phyloP scores from a whole-genome alignment of 2,888 invertebrate species.

The Epistrophe grossulariae region DNA sequence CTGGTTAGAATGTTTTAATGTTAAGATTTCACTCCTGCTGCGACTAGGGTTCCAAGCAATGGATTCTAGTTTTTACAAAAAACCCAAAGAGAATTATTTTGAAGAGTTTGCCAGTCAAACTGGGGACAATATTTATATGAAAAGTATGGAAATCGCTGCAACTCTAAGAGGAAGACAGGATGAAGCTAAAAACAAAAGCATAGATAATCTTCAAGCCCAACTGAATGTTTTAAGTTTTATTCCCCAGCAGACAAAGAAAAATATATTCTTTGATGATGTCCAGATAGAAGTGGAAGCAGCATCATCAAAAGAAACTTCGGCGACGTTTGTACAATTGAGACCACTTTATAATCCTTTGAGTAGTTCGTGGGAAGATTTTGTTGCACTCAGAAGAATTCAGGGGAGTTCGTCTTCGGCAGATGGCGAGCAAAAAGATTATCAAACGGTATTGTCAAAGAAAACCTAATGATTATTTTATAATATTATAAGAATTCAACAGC shows the following conservation, averaged over 20 bases:
- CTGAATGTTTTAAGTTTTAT: constrained; percentile 34
- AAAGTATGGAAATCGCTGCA: constrained; percentile 78
- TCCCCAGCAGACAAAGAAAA: constrained; percentile 36
- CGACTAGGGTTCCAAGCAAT: constrained; percentile 92
- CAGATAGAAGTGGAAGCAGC: constrained; percentile 33
- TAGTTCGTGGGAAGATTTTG: too few relatives aligned
- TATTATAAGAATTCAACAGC: too few relatives aligned
- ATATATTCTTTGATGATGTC: constrained; percentile 63
- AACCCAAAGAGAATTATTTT: constrained; percentile 84
- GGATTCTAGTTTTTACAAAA: constrained; percentile 89
- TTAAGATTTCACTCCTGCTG: too few relatives aligned
- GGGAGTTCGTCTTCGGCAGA: background rate
- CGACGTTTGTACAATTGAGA: too few relatives aligned
- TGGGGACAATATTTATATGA: constrained; percentile 85
- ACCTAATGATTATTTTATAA: constrained; percentile 24
- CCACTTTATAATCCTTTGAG: too few relatives aligned
- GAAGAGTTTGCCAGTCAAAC: constrained; percentile 82
- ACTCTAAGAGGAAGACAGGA: constrained; percentile 52
- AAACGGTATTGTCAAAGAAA: constrained; percentile 33
- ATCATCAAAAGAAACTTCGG: constrained; percentile 6
- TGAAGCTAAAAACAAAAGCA: constrained; percentile 11
- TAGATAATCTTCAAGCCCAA: constrained; percentile 53
- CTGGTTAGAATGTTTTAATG: too few relatives aligned
- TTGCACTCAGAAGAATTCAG: constrained; percentile 25
- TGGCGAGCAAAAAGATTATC: constrained; percentile 42